Percentiles rank a stretch among this genome's conserved stretches.
Conservation (phyloP, 2,888 invertebrate species). For the Odontothrips loti region DNA sequence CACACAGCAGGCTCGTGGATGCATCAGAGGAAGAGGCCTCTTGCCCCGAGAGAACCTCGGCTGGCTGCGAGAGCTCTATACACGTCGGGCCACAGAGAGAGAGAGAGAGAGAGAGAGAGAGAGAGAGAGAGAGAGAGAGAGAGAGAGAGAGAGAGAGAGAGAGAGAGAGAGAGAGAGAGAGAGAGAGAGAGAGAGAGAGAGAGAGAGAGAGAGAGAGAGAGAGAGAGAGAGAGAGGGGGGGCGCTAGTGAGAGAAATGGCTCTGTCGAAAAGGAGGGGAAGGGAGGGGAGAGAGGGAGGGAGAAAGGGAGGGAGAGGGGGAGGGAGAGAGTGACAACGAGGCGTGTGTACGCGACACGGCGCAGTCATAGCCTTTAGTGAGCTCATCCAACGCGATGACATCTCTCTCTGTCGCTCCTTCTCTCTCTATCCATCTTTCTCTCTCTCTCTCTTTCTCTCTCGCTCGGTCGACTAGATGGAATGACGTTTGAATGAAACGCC, state of each 20-base stretch:
- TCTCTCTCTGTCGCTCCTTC: not conserved
- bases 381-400: not conserved
- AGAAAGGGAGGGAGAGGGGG: not conserved
- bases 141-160: not conserved
- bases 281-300: not conserved
- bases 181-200: not conserved
- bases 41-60: too few species aligned
- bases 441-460: not conserved
- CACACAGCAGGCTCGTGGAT: not conserved
- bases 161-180: not conserved
- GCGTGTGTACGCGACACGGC: too few species aligned
- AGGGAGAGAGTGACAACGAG: not conserved
- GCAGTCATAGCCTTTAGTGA: not conserved
- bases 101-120: too few species aligned
- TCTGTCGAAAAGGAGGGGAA: not conserved
- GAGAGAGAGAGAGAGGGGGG: not conserved
- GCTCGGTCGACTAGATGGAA: not conserved
- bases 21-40: too few species aligned
- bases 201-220: constrained; percentile 1
- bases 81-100: too few species aligned
- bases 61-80: too few species aligned
- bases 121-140: not conserved
- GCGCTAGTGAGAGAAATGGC: not conserved
- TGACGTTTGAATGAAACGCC: too few species aligned
- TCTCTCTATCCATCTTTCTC: too few species aligned